Evolutionary conservation across 2,888 invertebrate genomes (phyloP), one percentile per base, ranked within the genome.

Genomic region (Heteromurus nitidus): DNA sequence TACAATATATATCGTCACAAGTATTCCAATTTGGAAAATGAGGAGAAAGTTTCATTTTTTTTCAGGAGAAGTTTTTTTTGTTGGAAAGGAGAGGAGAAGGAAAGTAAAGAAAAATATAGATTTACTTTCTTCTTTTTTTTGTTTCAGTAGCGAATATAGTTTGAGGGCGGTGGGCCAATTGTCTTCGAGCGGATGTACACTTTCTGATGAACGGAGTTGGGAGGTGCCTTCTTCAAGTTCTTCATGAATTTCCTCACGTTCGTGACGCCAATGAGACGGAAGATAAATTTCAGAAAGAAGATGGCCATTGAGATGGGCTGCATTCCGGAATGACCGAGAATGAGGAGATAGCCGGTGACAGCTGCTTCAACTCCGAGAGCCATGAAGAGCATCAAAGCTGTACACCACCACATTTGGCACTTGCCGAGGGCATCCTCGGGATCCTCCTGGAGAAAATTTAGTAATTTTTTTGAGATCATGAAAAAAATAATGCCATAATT

Each of bases 381-480:
- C 82, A 82, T 80, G 64, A 85, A 85, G 20, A 85, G 70, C 22
- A 82, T 80, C n/a, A 82, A 44, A 16, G 85, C 82, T 5, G 77
- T 82, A 31, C 85, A 83, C 83, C 83, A 85, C 85, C 85, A 85
- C 83, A 85, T 70, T 50, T 85, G 85, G 31, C 85, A 85, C 53
- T 85, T 85, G n/a, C 85, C 85, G 11, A 84, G 67, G 24, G 85
- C 85, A 44, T 84, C 83, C 58, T 85, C 85, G 7, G 85, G 77
- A 30, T 85, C 85, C 60, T 80, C 73, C 85, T 85, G 42, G 53
- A 60, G 3, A 76, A 18, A 30, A 64, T 30, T n/a, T n/a, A n/a
- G n/a, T n/a, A n/a, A n/a, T n/a, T n/a, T n/a, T n/a, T n/a, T n/a
- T n/a, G n/a, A n/a, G 13, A 36, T 36, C 47, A 47, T n/a, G n/a